Evolutionary conservation across 1,140 invertebrate species (phyloP).

Genomic region (Copidosoma floridanum): DNA sequence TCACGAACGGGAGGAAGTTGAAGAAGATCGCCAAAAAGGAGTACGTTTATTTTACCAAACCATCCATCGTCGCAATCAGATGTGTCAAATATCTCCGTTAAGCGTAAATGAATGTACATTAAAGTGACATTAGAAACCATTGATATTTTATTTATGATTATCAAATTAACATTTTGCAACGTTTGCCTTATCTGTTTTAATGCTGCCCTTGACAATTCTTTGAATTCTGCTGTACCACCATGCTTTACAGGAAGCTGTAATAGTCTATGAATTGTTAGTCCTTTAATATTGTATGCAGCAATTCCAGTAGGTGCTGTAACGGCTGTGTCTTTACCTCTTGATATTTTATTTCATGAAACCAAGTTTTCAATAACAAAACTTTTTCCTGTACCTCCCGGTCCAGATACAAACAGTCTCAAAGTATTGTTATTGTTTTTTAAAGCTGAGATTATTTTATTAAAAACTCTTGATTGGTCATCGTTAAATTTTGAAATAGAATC

Average conservation of each 20-base stretch:
- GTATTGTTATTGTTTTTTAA: neutral
- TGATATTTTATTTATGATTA: constrained; percentile 20
- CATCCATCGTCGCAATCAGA: constrained; percentile 13
- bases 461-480: constrained; percentile 5
- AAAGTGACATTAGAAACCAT: constrained; percentile 27
- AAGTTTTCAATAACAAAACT: constrained; percentile 31
- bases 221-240: constrained; percentile 26
- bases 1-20: neutral
- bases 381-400: constrained; percentile 32
- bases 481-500: constrained; percentile 4
- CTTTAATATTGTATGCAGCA: constrained; percentile 31
- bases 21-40: neutral
- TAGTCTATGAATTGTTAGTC: constrained; percentile 32
- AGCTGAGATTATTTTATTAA: constrained; percentile 27
- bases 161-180: constrained; percentile 1
- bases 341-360: constrained; percentile 23
- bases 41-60: constrained; percentile 12
- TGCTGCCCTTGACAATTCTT: constrained; percentile 16
- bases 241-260: constrained; percentile 32
- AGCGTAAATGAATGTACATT: constrained; percentile 23
- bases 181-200: constrained; percentile 17
- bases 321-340: constrained; percentile 26
- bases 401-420: constrained; percentile 25
- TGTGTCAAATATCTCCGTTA: constrained; percentile 18
- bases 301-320: constrained; percentile 33